Evolutionary conservation across 2,113 vertebrate species (phyloP).

Genomic region (Oryzias javanicus): DNA sequence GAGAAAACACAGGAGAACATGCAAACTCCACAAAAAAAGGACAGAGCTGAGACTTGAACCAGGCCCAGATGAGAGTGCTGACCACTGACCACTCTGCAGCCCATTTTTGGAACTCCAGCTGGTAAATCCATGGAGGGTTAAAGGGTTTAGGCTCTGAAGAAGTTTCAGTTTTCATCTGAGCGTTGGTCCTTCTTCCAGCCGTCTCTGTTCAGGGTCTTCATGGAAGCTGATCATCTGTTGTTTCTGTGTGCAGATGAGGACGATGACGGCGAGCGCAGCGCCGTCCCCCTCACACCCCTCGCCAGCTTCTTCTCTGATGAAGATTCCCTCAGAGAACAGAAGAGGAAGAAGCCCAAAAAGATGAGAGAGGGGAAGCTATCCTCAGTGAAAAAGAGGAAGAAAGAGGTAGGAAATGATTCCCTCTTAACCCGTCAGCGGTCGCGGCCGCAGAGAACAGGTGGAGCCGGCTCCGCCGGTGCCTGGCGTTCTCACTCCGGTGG

Average conservation of each 20-base stretch:
- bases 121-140: no score
- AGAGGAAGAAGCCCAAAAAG: slow-evolving; percentile 88
- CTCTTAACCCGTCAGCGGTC: slow-evolving; percentile 3
- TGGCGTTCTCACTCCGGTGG: slow-evolving; percentile 35
- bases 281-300: slow-evolving; percentile 75
- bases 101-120: no score
- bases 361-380: slow-evolving; percentile 82
- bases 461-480: slow-evolving; percentile 26
- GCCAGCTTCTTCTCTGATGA: slow-evolving; percentile 82
- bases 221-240: slow-evolving; percentile 5
- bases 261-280: slow-evolving; percentile 69
- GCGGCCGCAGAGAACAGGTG: slow-evolving; percentile 33
- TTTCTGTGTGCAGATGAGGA: slow-evolving; percentile 80
- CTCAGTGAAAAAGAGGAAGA: slow-evolving; percentile 88
- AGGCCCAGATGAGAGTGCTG: no score
- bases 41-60: no score
- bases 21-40: no score
- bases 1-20: no score
- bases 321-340: slow-evolving; percentile 76
- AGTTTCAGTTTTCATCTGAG: no score
- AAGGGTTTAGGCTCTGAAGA: no score
- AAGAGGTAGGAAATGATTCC: slow-evolving; percentile 75
- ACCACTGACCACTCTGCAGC: no score
- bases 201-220: no score
- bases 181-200: no score